Evolutionary conservation across 2,888 invertebrate species (phyloP).

Genomic region (Drosophila rellima): DNA sequence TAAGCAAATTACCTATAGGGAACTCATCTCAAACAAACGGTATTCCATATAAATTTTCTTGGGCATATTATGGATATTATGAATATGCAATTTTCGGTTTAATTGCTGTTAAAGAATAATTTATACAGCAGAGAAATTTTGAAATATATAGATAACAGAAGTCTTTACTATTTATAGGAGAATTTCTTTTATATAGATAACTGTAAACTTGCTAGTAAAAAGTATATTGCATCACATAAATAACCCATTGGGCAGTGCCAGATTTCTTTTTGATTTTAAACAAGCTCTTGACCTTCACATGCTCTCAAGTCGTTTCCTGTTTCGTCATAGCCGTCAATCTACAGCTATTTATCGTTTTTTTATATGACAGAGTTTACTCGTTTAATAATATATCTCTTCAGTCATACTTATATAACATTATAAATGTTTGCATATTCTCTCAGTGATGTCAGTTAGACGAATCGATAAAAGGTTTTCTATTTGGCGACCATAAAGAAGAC

Average conservation of each 20-base stretch:
- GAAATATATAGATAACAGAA: no score
- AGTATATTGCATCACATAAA: slow-evolving; percentile 1
- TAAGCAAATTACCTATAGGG: no score
- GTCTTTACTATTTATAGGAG: no score
- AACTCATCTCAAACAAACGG: no score
- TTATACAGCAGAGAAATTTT: no score
- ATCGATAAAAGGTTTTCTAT: slow-evolving; percentile 54
- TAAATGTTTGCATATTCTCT: slow-evolving; percentile 25
- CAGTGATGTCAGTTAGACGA: slow-evolving; percentile 47
- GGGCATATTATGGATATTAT: no score
- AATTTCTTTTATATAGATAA: no score
- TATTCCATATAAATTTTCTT: no score
- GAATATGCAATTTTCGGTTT: no score
- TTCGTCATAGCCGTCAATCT: slow-evolving; percentile 33
- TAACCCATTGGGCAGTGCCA: slow-evolving; percentile 12
- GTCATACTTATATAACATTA: background rate
- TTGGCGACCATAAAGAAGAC: slow-evolving; percentile 26
- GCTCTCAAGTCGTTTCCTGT: slow-evolving; percentile 31
- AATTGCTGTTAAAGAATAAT: no score
- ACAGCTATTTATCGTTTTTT: slow-evolving; percentile 28
- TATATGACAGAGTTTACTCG: slow-evolving; percentile 8
- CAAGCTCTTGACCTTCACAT: slow-evolving; percentile 44
- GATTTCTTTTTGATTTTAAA: slow-evolving; percentile 28
- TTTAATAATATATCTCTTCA: background rate
- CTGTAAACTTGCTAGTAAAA: background rate